phyloP scores from a whole-genome alignment of 2,797 vertebrate genomes.

The Anniella stebbinsi region DNA sequence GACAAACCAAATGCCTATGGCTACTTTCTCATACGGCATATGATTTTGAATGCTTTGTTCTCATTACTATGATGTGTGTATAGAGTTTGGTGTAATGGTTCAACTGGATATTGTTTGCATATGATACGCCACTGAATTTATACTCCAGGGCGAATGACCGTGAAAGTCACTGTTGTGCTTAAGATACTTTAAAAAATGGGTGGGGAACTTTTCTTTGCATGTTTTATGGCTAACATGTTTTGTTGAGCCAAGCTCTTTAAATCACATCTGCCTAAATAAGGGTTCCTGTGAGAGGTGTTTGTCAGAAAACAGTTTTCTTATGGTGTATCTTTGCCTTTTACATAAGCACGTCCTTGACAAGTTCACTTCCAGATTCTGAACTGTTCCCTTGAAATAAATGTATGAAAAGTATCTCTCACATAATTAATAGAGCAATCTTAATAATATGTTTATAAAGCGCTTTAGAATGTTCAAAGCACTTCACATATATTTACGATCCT shows the following conservation, averaged over 20 bases:
- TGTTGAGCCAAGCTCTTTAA: conserved; percentile 43
- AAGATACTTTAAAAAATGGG: conserved; percentile 41
- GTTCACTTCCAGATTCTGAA: background rate
- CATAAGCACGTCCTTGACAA: background rate
- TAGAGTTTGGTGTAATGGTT: conserved; percentile 60
- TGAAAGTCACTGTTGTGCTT: conserved; percentile 58
- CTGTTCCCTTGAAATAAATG: background rate
- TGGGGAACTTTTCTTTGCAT: conserved; percentile 29
- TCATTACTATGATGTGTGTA: conserved; percentile 34
- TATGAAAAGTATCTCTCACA: background rate
- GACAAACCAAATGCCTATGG: background rate
- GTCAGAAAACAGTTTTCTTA: conserved; percentile 18
- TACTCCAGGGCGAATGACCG: conserved; percentile 45
- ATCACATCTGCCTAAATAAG: conserved; percentile 30
- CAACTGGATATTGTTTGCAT: conserved; percentile 60
- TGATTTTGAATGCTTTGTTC: conserved; percentile 44
- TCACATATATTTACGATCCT: background rate
- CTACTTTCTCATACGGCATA: conserved; percentile 28
- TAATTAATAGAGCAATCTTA: background rate
- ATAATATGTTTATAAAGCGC: background rate
- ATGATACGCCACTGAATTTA: conserved; percentile 54
- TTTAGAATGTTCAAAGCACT: background rate
- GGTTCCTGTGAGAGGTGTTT: background rate
- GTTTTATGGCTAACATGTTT: conserved; percentile 39
- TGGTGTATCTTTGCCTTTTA: background rate